Base-by-base conservation (phyloP, 2,113 vertebrate genomes). In the Forbesichthys papilliferus region DNA sequence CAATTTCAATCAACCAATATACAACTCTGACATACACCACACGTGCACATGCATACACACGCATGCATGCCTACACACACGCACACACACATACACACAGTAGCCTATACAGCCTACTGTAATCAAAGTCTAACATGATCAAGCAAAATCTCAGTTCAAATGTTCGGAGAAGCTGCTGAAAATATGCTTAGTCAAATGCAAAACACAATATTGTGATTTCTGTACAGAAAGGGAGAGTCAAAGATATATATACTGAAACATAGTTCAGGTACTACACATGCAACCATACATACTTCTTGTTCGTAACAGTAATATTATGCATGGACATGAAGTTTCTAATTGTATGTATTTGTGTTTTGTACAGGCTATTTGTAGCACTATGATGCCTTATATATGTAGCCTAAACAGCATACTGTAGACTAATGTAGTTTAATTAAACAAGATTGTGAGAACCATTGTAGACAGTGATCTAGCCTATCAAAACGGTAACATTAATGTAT, bases 81-180 rank as follows among this genome's bases (percentile, higher is more conserved):
- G 27, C 27, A 27, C 27, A 3, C 27, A 27, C 27, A 27, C 27
- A 27, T 3, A 27, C 54, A 55, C 54, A 56, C 54, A 57, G 27
- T 27, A 27, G 27, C 27, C 27, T 20, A 20, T 20, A 27, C 2
- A 27, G 27, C 27, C 27, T 42, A 42, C 36, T 42, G 36, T 42
- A 42, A 55, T 59, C 10, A 48, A 33, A 71, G 47, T 54, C n/a
- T 51, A 46, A 66, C 51, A 52, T 61, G 14, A 68, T 65, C n/a
- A 70, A 58, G 55, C 61, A 68, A 74, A 77, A 63, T 53, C 46
- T 72, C 67, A 77, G 70, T 73, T 71, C 72, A 66, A 65, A 61
- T 14, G 33, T 74, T 12, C 14, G 65, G 62, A 67, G 53, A 55
- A 42, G 33, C 2, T 61, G 2, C 18, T 57, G 65, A 80, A 73